Conservation (phyloP, 2,888 invertebrate genomes). For the Chironomus riparius region DNA sequence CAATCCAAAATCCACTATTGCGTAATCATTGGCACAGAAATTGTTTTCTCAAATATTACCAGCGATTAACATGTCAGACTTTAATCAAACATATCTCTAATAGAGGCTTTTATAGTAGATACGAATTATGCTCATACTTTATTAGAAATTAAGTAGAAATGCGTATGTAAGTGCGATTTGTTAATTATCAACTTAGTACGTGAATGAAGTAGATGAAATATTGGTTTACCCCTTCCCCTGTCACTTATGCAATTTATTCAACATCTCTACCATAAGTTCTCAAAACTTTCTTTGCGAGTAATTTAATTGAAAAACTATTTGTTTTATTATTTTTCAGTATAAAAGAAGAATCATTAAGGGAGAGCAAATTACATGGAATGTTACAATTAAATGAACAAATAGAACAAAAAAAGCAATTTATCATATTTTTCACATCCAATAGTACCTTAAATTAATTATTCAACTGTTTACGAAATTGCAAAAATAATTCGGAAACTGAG, state of each 20-base stretch:
- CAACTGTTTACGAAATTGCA: background rate
- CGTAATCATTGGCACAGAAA: no score
- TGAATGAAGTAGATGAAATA: no score
- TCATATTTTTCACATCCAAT: constrained; percentile 3
- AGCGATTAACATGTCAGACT: no score
- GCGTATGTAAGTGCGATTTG: no score
- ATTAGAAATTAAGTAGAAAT: no score
- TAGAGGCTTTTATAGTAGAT: no score
- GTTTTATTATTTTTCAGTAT: background rate
- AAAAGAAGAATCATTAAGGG: background rate
- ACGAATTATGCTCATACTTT: no score
- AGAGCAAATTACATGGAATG: background rate
- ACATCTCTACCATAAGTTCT: background rate
- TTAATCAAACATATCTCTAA: no score
- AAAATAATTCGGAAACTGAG: no score
- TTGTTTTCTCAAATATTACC: no score
- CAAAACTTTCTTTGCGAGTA: background rate
- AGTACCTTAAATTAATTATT: background rate
- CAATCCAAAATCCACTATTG: no score
- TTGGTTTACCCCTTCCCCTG: background rate
- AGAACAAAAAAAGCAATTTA: background rate
- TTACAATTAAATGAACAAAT: background rate
- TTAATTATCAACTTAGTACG: no score
- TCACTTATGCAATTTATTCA: background rate
- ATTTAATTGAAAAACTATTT: background rate